phyloP scores from a whole-genome alignment of 2,888 invertebrate genomes.

The Matsumyia berberina region DNA sequence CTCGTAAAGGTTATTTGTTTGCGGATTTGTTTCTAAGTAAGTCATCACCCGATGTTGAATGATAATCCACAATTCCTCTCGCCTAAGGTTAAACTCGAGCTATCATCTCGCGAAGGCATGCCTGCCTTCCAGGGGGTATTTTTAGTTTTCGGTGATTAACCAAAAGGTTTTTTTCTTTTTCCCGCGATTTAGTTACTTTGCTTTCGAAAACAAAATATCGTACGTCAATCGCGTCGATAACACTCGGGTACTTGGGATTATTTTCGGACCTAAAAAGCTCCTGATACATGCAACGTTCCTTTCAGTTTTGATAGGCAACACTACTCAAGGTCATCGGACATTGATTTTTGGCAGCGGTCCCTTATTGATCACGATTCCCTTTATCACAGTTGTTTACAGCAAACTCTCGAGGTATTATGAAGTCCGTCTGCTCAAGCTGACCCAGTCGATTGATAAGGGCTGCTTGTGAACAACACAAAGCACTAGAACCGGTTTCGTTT shows the following conservation, averaged over 20 bases:
- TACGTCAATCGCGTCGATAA: not conserved
- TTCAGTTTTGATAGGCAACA: not conserved
- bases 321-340: not conserved
- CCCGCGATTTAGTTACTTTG: too few species aligned
- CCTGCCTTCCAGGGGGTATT: slow-evolving; percentile 13
- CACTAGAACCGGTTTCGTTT: slow-evolving; percentile 58
- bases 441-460: slow-evolving; percentile 29
- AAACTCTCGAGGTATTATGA: slow-evolving; percentile 14
- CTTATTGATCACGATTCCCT: not conserved
- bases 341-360: not conserved
- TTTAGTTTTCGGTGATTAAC: not conserved
- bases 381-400: slow-evolving; percentile 26
- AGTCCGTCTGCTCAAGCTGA: slow-evolving; percentile 14
- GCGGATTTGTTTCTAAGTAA: too few species aligned
- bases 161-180: not conserved
- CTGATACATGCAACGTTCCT: too few species aligned
- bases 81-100: not conserved
- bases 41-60: not conserved
- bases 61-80: not conserved
- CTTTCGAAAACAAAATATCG: not conserved
- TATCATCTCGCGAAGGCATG: slow-evolving; percentile 3
- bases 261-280: not conserved
- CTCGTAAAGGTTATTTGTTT: too few species aligned
- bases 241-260: not conserved
- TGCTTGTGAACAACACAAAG: slow-evolving; percentile 12